Base-by-base conservation (phyloP, 2,797 vertebrate species). In the Loriculus beryllinus region DNA sequence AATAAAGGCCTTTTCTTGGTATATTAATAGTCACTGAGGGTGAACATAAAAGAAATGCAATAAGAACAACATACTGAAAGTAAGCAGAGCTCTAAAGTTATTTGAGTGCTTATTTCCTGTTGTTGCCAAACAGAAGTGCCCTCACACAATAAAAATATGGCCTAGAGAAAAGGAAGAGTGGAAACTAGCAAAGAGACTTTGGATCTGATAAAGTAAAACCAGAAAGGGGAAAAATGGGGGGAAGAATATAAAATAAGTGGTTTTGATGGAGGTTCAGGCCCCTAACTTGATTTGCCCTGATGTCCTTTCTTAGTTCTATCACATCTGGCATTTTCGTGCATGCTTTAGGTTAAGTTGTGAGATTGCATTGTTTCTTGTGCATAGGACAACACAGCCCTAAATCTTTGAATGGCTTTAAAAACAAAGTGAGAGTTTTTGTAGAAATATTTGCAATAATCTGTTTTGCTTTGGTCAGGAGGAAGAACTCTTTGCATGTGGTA, bases 21-120 rank as follows among this genome's bases (percentile, higher is more conserved):
- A 10, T 63, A 19, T 92, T 78, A 64, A 65, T 81, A 82, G 65
- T 75, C 70, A 78, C 68, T 92, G 83, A 93, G 88, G 64, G 4
- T 69, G 72, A 75, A 81, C 40, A 68, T 90, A 88, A 93, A 94
- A 78, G 69, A 64, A 90, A 56, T 71, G 74, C 40, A 82, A 84
- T 86, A 60, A 74, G 74, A 92, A 70, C 39, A 75, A 51, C 45
- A 14, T 37, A 23, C 20, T 88, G 88, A 88, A 93, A 84, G 91
- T 76, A 72, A 82, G 26, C 17, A 40, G 10, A 8, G 40, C 68
- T 86, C 88, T 83, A 81, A 88, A 88, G 57, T 83, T 68, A 78
- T 65, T 62, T 67, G 51, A 81, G 31, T 80, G 68, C 64, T 90
- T 80, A 85, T 76, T 90, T 90, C 37, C 59, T 86, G 48, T 77